phyloP scores from a whole-genome alignment of 2,888 invertebrate genomes.

The Lasioglossum leucozonium region DNA sequence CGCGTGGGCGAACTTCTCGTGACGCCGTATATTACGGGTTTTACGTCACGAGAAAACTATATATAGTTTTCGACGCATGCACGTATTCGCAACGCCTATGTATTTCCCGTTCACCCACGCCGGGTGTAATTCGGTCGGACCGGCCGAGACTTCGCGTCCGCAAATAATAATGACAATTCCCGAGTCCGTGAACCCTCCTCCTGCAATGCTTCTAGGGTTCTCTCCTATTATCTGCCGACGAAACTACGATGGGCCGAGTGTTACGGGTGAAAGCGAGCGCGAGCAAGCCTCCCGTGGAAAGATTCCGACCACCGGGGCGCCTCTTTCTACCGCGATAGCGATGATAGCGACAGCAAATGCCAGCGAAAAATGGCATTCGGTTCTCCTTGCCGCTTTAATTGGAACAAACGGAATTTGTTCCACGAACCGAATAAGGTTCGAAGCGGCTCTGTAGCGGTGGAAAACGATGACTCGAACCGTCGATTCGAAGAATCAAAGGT shows the following conservation, averaged over 20 bases:
- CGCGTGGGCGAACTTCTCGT: constrained; percentile 40
- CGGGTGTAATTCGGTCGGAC: constrained; percentile 28
- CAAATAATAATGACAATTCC: constrained; percentile 31
- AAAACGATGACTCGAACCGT: background rate
- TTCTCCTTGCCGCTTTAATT: background rate
- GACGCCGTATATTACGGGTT: constrained; percentile 52
- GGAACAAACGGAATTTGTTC: background rate
- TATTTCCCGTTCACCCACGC: constrained; percentile 35
- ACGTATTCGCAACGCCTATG: background rate
- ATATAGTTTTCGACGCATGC: constrained; percentile 31
- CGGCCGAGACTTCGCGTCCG: constrained; percentile 13
- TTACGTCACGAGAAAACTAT: constrained; percentile 54
- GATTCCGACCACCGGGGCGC: background rate
- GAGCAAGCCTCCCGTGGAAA: background rate
- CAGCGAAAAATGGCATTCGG: background rate
- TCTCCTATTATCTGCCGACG: background rate
- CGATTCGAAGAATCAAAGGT: background rate
- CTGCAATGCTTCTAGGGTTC: background rate
- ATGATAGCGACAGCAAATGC: background rate
- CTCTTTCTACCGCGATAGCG: background rate
- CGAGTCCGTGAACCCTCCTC: background rate
- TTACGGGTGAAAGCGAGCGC: background rate
- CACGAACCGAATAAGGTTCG: background rate
- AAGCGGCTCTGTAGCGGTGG: background rate
- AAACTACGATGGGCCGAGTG: background rate